Base-by-base conservation (phyloP, 2,888 invertebrate genomes). In the Stegophylla sp. region DNA sequence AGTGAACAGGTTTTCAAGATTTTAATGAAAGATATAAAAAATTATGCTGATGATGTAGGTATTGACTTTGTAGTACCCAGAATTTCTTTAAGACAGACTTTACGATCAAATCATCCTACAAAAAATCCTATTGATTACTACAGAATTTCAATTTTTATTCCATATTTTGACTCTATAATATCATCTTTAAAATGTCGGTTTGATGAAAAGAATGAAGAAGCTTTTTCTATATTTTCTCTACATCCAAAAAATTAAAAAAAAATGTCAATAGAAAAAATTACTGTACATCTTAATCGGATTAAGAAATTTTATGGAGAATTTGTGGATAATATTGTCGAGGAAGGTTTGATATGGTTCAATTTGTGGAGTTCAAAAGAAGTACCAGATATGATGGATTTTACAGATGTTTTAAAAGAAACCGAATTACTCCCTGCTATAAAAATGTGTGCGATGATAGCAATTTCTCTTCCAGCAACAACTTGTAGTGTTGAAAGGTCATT, bases 401-500 rank as follows among this genome's bases (percentile, higher is more conserved):
- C 15, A 20, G 56, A 34, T n/a, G 56, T 72, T 72, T 56, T 72
- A 72, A 72, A 56, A 41, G 69, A 69, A 69, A 51, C 69, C 17
- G 51, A 72, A 72, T 56, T 72, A 72, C 20, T 72, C 20, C 53
- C 41, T 56, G 4, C 56, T 56, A 72, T 56, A 53, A 53, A 56
- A 72, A 72, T 72, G 56, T 56, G 56, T 72, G 53, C 13, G 20
- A 72, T 56, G 71, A 56, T 72, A 56, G 71, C 56, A 56, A 72
- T 72, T 72, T 72, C 41, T 3, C 71, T 72, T 41, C 41, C 71
- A 72, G 56, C 41, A 56, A 56, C 71, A 41, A 72, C 56, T 45
- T 45, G 56, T 71, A 56, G 53, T 53, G 71, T 71, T 53, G 34
- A 71, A 71, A 53, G 71, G 41, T 56, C 71, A 71, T 71, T 71